These are phyloP conservation scores for Alces alces DNA, from an alignment of 2,113 vertebrate genomes.

Conservation along the genomic window DNA sequence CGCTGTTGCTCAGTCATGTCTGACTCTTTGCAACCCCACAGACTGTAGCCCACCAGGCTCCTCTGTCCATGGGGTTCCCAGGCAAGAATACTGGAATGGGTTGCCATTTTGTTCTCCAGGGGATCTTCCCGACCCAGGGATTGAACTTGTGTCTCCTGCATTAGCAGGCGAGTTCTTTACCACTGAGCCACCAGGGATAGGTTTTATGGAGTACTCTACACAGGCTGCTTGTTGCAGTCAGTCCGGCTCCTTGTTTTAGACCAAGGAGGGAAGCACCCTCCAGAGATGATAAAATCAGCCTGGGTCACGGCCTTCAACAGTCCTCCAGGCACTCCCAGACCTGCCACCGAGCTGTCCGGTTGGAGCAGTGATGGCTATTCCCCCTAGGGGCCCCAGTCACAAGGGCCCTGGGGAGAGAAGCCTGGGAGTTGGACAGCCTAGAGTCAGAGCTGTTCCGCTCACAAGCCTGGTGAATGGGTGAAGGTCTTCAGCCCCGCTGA, in stretches of 20 bases:
- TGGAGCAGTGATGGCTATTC: background rate
- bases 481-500: background rate
- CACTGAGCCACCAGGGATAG: background rate
- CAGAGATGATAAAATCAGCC: background rate
- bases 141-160: background rate
- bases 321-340: background rate
- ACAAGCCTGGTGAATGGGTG: background rate
- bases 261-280: background rate
- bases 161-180: background rate
- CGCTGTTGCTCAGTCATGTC: background rate
- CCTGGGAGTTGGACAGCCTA: background rate
- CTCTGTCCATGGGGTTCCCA: background rate
- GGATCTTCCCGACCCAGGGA: background rate
- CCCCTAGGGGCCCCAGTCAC: accelerated
- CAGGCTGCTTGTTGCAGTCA: background rate
- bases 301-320: background rate
- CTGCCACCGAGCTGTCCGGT: accelerated
- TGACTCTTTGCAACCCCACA: background rate
- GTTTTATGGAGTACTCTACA: background rate
- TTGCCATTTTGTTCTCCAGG: background rate
- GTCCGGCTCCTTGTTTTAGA: background rate
- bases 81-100: background rate
- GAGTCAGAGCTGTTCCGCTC: background rate
- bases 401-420: background rate
- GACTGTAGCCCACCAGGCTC: background rate